These are phyloP conservation scores for Amblyteles armatorius DNA, from an alignment of 2,888 invertebrate genomes.

Conservation along the genomic window DNA sequence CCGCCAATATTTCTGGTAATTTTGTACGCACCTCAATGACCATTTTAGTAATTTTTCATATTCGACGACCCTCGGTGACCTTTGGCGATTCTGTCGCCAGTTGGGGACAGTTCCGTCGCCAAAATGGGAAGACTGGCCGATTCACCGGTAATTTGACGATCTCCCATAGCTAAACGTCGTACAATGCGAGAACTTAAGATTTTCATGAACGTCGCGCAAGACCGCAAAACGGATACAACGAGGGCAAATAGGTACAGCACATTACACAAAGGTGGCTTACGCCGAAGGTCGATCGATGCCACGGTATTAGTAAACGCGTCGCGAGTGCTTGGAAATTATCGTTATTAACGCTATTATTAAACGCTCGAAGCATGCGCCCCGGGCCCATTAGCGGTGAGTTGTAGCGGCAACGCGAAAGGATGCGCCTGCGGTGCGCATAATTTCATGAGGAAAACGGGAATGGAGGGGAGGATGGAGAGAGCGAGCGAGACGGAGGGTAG, in stretches of 20 bases:
- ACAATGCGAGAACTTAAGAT: background rate
- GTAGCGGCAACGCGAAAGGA: conserved; percentile 65
- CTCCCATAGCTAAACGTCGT: too few relatives aligned
- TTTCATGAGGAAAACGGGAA: conserved; percentile 71
- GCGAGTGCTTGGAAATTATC: conserved; percentile 67
- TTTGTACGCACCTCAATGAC: too few relatives aligned
- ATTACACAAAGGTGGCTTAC: background rate
- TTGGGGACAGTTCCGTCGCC: too few relatives aligned
- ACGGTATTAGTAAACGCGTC: conserved; percentile 12
- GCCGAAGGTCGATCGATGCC: conserved; percentile 24
- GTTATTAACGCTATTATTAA: conserved; percentile 73
- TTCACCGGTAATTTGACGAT: too few relatives aligned
- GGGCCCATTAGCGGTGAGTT: conserved; percentile 71
- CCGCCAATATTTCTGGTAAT: too few relatives aligned
- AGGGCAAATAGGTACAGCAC: background rate
- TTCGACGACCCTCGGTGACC: too few relatives aligned
- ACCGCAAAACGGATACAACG: background rate
- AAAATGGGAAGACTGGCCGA: too few relatives aligned
- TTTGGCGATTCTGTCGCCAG: too few relatives aligned
- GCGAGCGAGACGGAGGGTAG: conserved; percentile 27
- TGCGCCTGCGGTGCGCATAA: conserved; percentile 69
- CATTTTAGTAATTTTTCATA: too few relatives aligned
- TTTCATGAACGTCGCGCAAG: background rate
- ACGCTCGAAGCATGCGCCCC: conserved; percentile 71
- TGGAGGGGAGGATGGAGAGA: conserved; percentile 27